A percentile compares a stretch with the other conserved stretches of the same genome.
phyloP scores from a whole-genome alignment of 1,140 invertebrate species.

The Babylonia areolata region DNA sequence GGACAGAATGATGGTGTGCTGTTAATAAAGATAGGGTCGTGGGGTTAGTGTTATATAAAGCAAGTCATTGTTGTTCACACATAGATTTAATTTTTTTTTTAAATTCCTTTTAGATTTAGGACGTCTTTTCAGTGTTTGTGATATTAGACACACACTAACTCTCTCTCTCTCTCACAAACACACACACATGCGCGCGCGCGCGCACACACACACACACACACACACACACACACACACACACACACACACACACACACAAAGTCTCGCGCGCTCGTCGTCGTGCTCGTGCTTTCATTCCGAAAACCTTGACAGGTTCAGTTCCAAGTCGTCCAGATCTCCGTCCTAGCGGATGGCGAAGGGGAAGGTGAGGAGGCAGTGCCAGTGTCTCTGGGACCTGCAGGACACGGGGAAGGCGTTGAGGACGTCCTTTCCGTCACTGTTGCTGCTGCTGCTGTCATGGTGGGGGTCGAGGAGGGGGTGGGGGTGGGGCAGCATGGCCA shows the following conservation, averaged over 20 bases:
- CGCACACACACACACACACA: conserved; percentile 16
- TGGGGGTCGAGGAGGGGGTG: not conserved
- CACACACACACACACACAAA: not conserved
- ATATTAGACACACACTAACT: too few relatives aligned
- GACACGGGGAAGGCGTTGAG: not conserved
- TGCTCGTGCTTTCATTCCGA: not conserved
- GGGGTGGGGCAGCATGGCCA: not conserved
- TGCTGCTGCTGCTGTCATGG: not conserved
- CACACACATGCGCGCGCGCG: not conserved
- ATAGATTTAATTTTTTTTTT: too few relatives aligned
- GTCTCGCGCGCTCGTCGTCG: not conserved
- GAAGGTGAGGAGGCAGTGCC: not conserved
- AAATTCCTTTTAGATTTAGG: too few relatives aligned
- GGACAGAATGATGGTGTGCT: too few relatives aligned
- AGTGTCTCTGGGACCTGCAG: not conserved
- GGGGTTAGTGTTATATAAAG: too few relatives aligned
- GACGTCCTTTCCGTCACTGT: not conserved
- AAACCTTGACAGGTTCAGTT: not conserved
- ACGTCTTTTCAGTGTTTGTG: not conserved
- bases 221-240: not conserved
- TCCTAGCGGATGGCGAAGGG: not conserved
- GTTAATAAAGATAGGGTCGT: too few relatives aligned
- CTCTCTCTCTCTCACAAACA: too few relatives aligned
- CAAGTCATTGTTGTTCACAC: too few relatives aligned
- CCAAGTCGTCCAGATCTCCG: not conserved